Evolutionary conservation across 2,113 vertebrate genomes (phyloP), one percentile per base, ranked within the genome.

Genomic region (Nymphicus hollandicus): DNA sequence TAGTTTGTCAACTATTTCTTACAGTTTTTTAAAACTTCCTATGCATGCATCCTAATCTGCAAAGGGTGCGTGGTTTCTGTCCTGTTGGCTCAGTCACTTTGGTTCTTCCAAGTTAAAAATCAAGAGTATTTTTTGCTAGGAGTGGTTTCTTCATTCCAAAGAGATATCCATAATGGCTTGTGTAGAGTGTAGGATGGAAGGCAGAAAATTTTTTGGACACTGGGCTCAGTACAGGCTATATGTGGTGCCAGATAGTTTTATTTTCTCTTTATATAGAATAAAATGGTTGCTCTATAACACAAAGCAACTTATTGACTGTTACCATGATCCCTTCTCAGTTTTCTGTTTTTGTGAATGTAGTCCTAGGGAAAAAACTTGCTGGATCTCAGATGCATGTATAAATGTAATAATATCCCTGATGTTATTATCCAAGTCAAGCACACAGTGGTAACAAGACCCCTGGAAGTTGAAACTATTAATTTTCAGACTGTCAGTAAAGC

Each of bases 161-260:
- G 43, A 35, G 52, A 11, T 43, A 56, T 7, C 24, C 6, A 10
- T 52, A 74, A 60, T 58, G 17, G 35, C 76, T 56, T 81, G 13
- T 39, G 50, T 47, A 31, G 13, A 41, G 7, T 22, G 13, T 46
- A 24, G 24, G 4, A 15, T 13, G 17, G 72, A 79, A 78, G 66
- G 56, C 7, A n/a, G n/a, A 0, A 1, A 50, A 43, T 52, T 39
- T 66, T 29, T 1, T 10, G 63, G 12, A 13, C 16, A 28, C 13
- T 24, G 11, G 17, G 9, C 41, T 61, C 28, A 22, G 5, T 63
- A 41, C 14, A 1, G 28, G 37, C 46, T 39, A 1, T 44, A n/a
- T 12, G 7, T 13, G 15, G 6, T 68, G 14, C 28, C 46, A 0
- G 2, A 23, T 31, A 70, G 17, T 60, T 88, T 81, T 76, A 46